These are phyloP conservation scores for Dromius quadrimaculatus DNA, from an alignment of 2,888 invertebrate genomes.

Conservation along the genomic window DNA sequence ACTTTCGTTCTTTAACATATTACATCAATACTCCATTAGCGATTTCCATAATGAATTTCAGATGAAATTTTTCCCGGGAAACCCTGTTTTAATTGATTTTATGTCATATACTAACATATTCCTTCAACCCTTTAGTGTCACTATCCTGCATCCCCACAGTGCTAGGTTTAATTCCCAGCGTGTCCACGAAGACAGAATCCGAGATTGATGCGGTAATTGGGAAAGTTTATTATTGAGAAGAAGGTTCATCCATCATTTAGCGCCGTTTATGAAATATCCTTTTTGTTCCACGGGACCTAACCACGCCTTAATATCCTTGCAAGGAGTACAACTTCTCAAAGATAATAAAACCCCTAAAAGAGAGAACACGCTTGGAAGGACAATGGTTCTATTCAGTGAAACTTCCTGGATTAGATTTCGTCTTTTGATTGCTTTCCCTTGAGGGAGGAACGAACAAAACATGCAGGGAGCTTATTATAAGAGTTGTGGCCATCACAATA, in stretches of 20 bases:
- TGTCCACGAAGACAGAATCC: constrained; percentile 20
- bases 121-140: constrained; percentile 21
- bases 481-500: no score
- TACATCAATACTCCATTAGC: constrained; percentile 52
- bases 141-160: no score
- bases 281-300: constrained; percentile 31
- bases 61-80: constrained; percentile 36
- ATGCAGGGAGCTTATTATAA: no score
- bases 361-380: no score
- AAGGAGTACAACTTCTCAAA: no score
- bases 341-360: no score
- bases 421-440: no score
- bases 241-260: constrained; percentile 52
- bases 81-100: constrained; percentile 29
- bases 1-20: constrained; percentile 37
- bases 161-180: constrained; percentile 29
- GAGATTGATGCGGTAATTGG: constrained; percentile 52
- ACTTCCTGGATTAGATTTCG: no score
- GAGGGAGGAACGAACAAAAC: no score
- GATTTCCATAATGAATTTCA: constrained; percentile 38
- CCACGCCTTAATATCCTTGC: constrained; percentile 35
- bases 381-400: no score
- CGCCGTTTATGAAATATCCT: constrained; percentile 52
- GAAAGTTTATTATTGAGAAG: constrained; percentile 52
- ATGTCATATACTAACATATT: neutral